Evolutionary conservation across 2,797 vertebrate species (phyloP).

Genomic region (Pempheris klunzingeri): DNA sequence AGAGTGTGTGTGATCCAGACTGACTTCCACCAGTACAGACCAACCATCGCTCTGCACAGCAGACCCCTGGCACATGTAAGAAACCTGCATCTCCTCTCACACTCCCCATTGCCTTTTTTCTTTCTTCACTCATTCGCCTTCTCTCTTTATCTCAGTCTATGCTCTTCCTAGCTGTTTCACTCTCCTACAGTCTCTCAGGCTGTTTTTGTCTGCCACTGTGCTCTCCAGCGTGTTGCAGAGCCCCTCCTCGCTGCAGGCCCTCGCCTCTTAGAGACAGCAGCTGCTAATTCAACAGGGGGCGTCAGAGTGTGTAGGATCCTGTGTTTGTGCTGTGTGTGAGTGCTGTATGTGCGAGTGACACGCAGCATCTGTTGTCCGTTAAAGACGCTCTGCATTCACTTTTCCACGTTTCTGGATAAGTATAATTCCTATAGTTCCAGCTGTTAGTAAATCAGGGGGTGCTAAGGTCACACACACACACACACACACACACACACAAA

Average conservation of each 20-base stretch:
- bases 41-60: conserved; percentile 75
- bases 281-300: conserved; percentile 54
- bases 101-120: not conserved
- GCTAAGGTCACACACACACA: not conserved
- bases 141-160: not conserved
- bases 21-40: conserved; percentile 88
- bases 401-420: not conserved
- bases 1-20: conserved; percentile 90
- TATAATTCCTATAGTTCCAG: not conserved
- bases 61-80: conserved; percentile 83
- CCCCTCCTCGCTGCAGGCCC: conserved; percentile 47
- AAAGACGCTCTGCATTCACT: not conserved
- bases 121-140: not conserved
- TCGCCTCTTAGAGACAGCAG: conserved; percentile 19
- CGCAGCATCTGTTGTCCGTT: not conserved
- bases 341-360: not conserved
- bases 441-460: not conserved
- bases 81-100: conserved; percentile 34
- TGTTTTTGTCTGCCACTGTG: conserved; percentile 15
- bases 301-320: conserved; percentile 28
- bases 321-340: not conserved
- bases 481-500: conserved; percentile 9
- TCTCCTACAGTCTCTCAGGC: not conserved
- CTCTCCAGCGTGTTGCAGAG: conserved; percentile 9
- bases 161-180: not conserved